Percentiles rank a stretch among this genome's conserved stretches.
Evolutionary conservation across 2,888 invertebrate genomes (phyloP).

Genomic region (Philonicus albiceps): DNA sequence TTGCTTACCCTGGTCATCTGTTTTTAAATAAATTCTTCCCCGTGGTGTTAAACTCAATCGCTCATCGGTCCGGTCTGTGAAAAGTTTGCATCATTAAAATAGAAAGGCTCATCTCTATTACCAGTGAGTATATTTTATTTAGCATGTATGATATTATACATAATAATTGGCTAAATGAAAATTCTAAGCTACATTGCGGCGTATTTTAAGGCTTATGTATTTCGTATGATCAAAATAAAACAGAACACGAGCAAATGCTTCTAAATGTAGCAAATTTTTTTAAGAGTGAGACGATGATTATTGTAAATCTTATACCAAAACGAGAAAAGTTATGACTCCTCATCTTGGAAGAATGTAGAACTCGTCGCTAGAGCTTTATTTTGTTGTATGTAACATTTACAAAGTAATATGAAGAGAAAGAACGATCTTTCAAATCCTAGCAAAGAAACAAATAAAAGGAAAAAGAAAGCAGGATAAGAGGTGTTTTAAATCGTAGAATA

Average conservation of each 20-base stretch:
- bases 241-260: neutral
- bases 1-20: conserved; percentile 82
- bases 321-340: neutral
- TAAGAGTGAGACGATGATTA: neutral
- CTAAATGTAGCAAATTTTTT: neutral
- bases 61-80: conserved; percentile 65
- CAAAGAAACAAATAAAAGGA: too few relatives aligned
- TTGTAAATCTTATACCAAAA: neutral
- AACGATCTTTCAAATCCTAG: too few relatives aligned
- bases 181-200: neutral
- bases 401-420: too few relatives aligned
- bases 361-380: neutral
- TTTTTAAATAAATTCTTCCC: conserved; percentile 84
- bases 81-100: conserved; percentile 7
- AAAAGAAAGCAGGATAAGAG: too few relatives aligned
- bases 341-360: neutral
- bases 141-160: neutral
- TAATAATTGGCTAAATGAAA: neutral
- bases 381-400: neutral
- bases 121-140: neutral
- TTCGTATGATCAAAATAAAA: neutral
- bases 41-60: conserved; percentile 79
- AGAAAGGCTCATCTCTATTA: neutral
- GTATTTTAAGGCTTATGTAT: neutral
- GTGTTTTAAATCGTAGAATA: too few relatives aligned